These are phyloP conservation scores for Atta colombica DNA, from an alignment of 1,140 invertebrate genomes.

Conservation along the genomic window DNA sequence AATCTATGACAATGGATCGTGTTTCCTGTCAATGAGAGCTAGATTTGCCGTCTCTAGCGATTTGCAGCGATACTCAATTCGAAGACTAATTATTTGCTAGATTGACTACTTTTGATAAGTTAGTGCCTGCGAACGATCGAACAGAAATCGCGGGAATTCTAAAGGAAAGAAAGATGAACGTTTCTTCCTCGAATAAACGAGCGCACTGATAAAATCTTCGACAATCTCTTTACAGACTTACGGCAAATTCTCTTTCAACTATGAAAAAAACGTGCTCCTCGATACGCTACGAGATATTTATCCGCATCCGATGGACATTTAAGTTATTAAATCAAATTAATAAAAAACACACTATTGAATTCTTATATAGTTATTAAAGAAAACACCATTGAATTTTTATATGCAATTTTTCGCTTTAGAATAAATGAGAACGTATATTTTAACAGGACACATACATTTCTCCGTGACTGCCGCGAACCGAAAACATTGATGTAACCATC, in stretches of 20 bases:
- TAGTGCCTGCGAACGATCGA: constrained; percentile 58
- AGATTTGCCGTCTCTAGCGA: constrained; percentile 36
- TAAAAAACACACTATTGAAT: background rate
- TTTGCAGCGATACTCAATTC: constrained; percentile 27
- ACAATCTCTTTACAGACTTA: constrained; percentile 48
- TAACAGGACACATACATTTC: background rate
- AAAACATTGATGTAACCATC: constrained; percentile 10
- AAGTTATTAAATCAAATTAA: constrained; percentile 11
- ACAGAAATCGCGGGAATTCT: constrained; percentile 54
- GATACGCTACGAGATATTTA: constrained; percentile 38
- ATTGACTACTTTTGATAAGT: constrained; percentile 60
- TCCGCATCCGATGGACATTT: background rate
- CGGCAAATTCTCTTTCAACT: constrained; percentile 54
- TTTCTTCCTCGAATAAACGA: constrained; percentile 57
- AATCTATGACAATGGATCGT: constrained; percentile 37
- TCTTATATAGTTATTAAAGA: background rate
- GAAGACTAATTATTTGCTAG: constrained; percentile 57
- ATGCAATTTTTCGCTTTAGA: background rate
- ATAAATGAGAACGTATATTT: background rate
- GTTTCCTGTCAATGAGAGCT: constrained; percentile 28
- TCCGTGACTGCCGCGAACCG: background rate
- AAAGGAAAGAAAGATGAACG: constrained; percentile 57
- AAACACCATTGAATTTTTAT: background rate
- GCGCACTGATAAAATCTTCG: constrained; percentile 55
- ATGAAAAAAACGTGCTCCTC: constrained; percentile 6